phyloP scores from a whole-genome alignment of 2,888 invertebrate species.

The Ormyrus rosae region DNA sequence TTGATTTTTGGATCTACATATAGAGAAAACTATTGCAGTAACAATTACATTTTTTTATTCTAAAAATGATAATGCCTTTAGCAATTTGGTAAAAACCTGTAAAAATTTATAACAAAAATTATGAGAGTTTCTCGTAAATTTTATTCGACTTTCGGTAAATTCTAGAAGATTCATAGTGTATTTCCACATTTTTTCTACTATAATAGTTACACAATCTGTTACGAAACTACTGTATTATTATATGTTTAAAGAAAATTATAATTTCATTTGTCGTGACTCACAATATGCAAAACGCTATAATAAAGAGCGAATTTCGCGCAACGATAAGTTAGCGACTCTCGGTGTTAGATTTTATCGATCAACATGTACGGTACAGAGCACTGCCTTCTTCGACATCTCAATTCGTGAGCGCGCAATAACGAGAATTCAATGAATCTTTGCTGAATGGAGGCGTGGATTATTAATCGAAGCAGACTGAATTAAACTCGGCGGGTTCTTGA shows the following conservation, averaged over 20 bases:
- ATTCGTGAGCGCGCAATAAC: constrained; percentile 23
- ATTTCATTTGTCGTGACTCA: not conserved
- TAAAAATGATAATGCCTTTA: too few relatives aligned
- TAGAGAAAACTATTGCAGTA: too few relatives aligned
- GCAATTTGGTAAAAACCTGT: too few relatives aligned
- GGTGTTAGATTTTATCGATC: constrained; percentile 33
- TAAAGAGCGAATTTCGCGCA: not conserved
- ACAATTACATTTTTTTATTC: too few relatives aligned
- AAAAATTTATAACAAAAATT: too few relatives aligned
- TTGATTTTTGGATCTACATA: too few relatives aligned
- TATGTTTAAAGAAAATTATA: not conserved
- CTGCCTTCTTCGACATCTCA: constrained; percentile 15
- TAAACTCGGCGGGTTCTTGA: constrained; percentile 1
- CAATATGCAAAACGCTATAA: not conserved
- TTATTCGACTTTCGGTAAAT: too few relatives aligned
- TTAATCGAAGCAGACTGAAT: not conserved
- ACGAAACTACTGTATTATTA: not conserved
- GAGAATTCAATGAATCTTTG: not conserved
- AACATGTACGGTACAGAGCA: not conserved
- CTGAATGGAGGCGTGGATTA: constrained; percentile 18
- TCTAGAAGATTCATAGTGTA: too few relatives aligned
- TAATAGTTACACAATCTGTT: not conserved
- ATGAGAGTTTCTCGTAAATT: too few relatives aligned
- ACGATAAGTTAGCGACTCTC: too few relatives aligned
- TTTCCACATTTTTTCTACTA: too few relatives aligned